phyloP scores from a whole-genome alignment of 2,113 vertebrate genomes.

The Tonatia bakeri region DNA sequence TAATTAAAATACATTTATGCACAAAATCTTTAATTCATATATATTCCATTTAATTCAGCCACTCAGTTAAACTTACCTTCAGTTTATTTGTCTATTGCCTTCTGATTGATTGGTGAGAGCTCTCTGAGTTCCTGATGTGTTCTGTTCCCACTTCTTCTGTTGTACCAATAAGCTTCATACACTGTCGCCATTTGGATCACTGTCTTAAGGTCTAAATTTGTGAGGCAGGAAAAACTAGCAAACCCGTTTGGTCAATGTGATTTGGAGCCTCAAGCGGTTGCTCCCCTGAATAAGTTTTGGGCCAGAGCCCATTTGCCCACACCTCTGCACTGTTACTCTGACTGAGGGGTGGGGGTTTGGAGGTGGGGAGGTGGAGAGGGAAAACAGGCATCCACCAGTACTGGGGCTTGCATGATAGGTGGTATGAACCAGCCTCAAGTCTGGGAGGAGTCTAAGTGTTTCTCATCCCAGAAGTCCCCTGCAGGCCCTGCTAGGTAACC shows the following conservation, averaged over 20 bases:
- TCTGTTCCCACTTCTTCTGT: background rate
- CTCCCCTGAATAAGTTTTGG: background rate
- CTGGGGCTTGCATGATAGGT: background rate
- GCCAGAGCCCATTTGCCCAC: background rate
- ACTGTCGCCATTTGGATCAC: background rate
- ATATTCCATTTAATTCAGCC: background rate
- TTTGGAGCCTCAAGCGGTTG: background rate
- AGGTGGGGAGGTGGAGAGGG: accelerated
- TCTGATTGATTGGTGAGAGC: background rate
- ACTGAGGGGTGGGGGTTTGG: background rate
- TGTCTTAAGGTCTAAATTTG: background rate
- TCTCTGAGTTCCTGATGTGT: background rate
- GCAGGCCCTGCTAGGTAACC: background rate
- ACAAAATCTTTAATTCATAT: background rate
- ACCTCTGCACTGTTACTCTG: background rate
- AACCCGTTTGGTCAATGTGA: background rate
- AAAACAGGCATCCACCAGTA: background rate
- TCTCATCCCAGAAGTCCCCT: background rate
- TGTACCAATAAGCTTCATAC: background rate
- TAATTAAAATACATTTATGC: background rate
- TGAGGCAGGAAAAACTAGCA: background rate
- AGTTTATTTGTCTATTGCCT: background rate
- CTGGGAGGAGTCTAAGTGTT: background rate
- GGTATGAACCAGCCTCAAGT: background rate
- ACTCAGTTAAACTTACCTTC: background rate